Base-by-base conservation (phyloP, 2,888 invertebrate species). In the Cordylochernes scorpioides region DNA sequence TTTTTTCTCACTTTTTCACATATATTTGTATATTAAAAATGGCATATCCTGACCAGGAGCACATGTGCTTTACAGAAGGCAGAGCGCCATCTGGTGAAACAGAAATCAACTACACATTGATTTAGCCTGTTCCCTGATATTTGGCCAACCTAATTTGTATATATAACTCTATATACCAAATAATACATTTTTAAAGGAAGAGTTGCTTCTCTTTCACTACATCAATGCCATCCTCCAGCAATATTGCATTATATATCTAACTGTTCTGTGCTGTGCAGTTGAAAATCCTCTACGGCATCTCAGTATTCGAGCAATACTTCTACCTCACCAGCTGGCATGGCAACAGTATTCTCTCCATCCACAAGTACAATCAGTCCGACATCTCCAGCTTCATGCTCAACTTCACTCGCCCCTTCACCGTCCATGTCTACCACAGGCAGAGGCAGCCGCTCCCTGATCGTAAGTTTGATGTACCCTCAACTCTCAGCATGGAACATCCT, bases 391-490 rank as follows among this genome's bases (percentile, higher is more conserved):
- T 47, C 16, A 38, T 33, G 14, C 27, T 34, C 14, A 61, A 64
- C 47, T 58, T 61, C 31, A 61, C 58, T 32, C 57, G 65, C 19
- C 68, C 70, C 9, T 61, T 61, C 45, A 62, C 65, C 44, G 63
- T 70, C 41, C 62, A 70, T 40, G 63, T 71, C 27, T 74, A 66
- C 53, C 77, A 77, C 55, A 59, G 68, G 31, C 71, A 68, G 49
- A 57, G 67, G 32, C 78, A 80, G 52, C 77, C 77, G 8, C 58
- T n/a, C n/a, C 8, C 8, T 19, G 19, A 19, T 19, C 8, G n/a
- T 9, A n/a, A 19, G n/a, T 19, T 19, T 19, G 21, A 19, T 19
- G 21, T 19, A 19, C 21, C 10, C n/a, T 19, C n/a, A n/a, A n/a
- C n/a, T n/a, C n/a, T n/a, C n/a, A n/a, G n/a, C n/a, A n/a, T n/a